A percentile compares a stretch with the other conserved stretches of the same genome.
Conservation (phyloP, 2,888 invertebrate species). For the Oscheius onirici region DNA sequence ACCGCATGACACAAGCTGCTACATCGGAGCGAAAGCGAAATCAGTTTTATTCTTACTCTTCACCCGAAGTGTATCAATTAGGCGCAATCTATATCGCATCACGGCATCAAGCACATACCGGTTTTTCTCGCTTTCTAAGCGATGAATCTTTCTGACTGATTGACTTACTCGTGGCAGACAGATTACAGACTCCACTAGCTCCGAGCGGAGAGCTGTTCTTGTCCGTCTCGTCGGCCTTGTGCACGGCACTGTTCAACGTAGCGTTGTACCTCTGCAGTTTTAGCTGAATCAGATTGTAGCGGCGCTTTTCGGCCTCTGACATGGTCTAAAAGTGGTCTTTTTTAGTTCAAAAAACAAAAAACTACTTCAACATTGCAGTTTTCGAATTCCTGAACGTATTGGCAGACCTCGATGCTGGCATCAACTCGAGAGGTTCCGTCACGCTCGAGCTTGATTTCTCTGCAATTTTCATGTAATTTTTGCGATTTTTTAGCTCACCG, state of each 20-base stretch:
- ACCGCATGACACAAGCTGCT: no score
- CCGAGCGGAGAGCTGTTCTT: constrained; percentile 26
- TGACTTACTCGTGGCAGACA: constrained; percentile 25
- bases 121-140: no score
- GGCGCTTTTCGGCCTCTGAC: constrained; percentile 48
- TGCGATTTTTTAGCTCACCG: constrained; percentile 32
- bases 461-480: constrained; percentile 16
- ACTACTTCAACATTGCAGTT: constrained; percentile 52
- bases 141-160: no score
- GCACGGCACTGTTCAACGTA: constrained; percentile 1
- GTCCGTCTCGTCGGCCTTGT: constrained; percentile 18
- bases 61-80: no score
- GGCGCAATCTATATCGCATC: no score
- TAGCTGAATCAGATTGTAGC: constrained; percentile 48
- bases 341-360: not conserved
- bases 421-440: constrained; percentile 58
- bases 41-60: no score
- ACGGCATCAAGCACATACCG: no score
- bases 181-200: constrained; percentile 35
- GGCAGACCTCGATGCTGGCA: constrained; percentile 56
- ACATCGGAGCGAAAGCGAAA: no score
- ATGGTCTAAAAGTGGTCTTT: constrained; percentile 50
- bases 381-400: constrained; percentile 53
- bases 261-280: constrained; percentile 44
- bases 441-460: constrained; percentile 53